Percentiles rank a stretch among this genome's conserved stretches.
phyloP scores from a whole-genome alignment of 2,888 invertebrate species.

The Agonopterix subpropinquella region DNA sequence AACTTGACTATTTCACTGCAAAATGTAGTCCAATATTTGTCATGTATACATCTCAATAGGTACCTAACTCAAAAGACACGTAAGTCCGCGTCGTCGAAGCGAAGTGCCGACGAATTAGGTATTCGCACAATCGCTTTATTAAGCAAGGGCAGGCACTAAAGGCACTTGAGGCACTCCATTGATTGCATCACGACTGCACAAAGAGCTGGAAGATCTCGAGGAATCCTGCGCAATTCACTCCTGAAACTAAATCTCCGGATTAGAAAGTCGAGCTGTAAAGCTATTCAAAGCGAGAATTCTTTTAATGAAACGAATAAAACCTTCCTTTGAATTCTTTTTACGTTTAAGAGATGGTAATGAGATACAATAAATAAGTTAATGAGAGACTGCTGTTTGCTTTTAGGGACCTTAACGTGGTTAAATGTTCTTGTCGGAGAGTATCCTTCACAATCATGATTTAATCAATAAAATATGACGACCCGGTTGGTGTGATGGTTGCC shows the following conservation, averaged over 20 bases:
- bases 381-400: not conserved
- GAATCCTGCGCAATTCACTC: conserved; percentile 50
- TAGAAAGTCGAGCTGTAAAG: conserved; percentile 37
- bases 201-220: conserved; percentile 33
- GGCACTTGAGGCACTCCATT: conserved; percentile 36
- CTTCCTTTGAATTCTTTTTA: conserved; percentile 7
- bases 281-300: conserved; percentile 31
- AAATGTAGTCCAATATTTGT: no score
- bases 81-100: no score
- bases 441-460: no score
- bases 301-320: conserved; percentile 24
- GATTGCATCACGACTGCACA: conserved; percentile 56
- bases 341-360: not conserved
- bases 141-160: conserved; percentile 6
- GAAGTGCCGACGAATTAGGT: conserved; percentile 15
- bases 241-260: conserved; percentile 46
- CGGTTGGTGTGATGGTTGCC: no score
- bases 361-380: not conserved
- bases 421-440: no score
- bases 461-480: no score
- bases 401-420: no score
- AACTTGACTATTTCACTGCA: no score
- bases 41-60: no score
- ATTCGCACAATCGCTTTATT: conserved; percentile 46
- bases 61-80: no score